These are phyloP conservation scores for Gastrophryne carolinensis DNA, from an alignment of 2,797 vertebrate species.

Conservation along the genomic window DNA sequence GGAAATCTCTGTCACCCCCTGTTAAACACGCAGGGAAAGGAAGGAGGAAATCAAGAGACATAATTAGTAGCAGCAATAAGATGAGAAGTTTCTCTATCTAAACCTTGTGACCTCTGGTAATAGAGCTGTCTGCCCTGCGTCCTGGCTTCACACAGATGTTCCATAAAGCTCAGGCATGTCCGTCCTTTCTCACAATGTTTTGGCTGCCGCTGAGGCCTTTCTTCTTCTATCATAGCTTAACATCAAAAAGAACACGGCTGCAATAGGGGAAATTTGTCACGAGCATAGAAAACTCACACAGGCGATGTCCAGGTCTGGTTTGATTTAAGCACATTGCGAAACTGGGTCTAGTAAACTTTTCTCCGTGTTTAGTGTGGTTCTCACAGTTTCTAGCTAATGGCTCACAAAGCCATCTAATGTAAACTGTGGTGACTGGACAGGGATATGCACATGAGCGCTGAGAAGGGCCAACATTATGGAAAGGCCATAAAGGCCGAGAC, in stretches of 20 bases:
- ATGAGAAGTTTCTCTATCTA: conserved; percentile 47
- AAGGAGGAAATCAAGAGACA: conserved; percentile 45
- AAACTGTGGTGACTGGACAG: no score
- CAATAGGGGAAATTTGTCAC: conserved; percentile 18
- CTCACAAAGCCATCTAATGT: no score
- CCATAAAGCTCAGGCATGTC: conserved; percentile 35
- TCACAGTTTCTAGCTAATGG: not conserved
- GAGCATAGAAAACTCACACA: not conserved
- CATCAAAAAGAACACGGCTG: conserved; percentile 31
- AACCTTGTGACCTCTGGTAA: conserved; percentile 49
- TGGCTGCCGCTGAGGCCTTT: conserved; percentile 27
- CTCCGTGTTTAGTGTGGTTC: not conserved
- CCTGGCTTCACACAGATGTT: conserved; percentile 51
- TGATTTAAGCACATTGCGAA: conserved; percentile 17
- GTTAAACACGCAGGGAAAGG: conserved; percentile 37
- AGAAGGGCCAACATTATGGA: no score
- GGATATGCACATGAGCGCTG: no score
- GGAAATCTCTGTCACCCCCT: conserved; percentile 50
- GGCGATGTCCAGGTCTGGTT: conserved; percentile 23
- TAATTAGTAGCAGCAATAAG: conserved; percentile 48
- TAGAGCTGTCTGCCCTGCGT: conserved; percentile 47
- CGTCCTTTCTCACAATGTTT: conserved; percentile 29
- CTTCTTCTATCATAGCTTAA: conserved; percentile 35
- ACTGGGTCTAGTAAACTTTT: not conserved
- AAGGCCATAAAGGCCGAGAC: no score